Percentiles rank a stretch among this genome's conserved stretches.
phyloP scores from a whole-genome alignment of 2,888 invertebrate genomes.

The Orthosia cruda region DNA sequence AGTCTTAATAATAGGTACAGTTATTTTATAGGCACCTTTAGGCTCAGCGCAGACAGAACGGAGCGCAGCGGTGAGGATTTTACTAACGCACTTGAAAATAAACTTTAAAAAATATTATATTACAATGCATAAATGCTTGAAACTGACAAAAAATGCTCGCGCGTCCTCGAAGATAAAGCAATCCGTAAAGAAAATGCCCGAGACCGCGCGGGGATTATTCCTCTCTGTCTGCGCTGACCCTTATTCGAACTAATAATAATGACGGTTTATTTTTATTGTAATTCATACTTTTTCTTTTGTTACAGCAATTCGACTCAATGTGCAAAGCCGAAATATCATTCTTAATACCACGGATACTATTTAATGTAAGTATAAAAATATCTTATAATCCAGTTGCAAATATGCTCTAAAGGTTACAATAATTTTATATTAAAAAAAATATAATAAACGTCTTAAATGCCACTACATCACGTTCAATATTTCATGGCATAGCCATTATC shows the following conservation, averaged over 20 bases:
- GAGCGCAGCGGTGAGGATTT: no score
- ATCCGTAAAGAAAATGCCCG: no score
- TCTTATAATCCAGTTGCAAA: background rate
- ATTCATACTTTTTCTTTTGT: conserved; percentile 74
- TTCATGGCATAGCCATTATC: background rate
- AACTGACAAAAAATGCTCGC: no score
- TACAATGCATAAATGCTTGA: no score
- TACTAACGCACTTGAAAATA: no score
- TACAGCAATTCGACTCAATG: conserved; percentile 95
- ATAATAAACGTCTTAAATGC: background rate
- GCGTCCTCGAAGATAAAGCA: no score
- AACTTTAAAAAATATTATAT: no score
- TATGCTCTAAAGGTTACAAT: no score
- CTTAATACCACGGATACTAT: conserved; percentile 93
- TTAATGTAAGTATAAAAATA: conserved; percentile 93
- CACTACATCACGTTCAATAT: background rate
- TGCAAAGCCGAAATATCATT: conserved; percentile 96
- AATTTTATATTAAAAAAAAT: background rate
- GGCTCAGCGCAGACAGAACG: no score
- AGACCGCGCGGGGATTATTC: no score
- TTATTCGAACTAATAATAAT: background rate
- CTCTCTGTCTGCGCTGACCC: no score
- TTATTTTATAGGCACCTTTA: no score
- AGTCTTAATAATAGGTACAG: background rate
- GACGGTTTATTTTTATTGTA: background rate